Conservation (phyloP, 2,888 invertebrate genomes). For the Tetheella fluctuosa region DNA sequence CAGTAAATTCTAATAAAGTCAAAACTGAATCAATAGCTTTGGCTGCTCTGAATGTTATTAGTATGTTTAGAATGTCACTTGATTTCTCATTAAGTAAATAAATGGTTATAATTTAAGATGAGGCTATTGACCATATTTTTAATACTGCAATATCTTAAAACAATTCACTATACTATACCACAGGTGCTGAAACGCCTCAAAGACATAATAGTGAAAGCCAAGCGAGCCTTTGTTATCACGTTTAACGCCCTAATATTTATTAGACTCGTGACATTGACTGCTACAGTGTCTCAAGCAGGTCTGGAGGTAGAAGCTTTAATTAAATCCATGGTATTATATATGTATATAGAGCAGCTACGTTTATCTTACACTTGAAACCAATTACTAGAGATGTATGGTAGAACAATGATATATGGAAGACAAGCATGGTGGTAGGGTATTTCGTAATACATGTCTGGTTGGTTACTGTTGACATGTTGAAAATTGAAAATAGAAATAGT, state of each 20-base stretch:
- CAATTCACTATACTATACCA: neutral
- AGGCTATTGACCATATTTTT: too few relatives aligned
- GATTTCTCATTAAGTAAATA: too few relatives aligned
- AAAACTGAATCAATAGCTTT: too few relatives aligned
- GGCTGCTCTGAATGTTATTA: neutral
- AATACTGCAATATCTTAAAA: neutral
- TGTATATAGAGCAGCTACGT: neutral
- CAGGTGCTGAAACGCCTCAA: neutral
- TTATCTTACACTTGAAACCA: too few relatives aligned
- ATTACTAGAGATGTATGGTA: too few relatives aligned
- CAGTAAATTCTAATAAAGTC: too few relatives aligned
- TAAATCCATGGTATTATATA: neutral
- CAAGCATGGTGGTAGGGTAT: too few relatives aligned
- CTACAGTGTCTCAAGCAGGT: neutral
- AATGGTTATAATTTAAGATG: too few relatives aligned
- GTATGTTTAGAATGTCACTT: neutral
- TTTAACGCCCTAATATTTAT: conserved; percentile 12
- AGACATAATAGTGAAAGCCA: neutral
- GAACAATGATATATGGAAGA: too few relatives aligned
- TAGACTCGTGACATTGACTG: conserved; percentile 7
- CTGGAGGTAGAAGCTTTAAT: neutral
- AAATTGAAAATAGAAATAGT: too few relatives aligned
- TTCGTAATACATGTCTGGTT: too few relatives aligned
- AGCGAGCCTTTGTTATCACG: neutral
- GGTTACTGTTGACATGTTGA: too few relatives aligned